Conservation (phyloP, 2,113 vertebrate genomes). For the Gracilinanus agilis region DNA sequence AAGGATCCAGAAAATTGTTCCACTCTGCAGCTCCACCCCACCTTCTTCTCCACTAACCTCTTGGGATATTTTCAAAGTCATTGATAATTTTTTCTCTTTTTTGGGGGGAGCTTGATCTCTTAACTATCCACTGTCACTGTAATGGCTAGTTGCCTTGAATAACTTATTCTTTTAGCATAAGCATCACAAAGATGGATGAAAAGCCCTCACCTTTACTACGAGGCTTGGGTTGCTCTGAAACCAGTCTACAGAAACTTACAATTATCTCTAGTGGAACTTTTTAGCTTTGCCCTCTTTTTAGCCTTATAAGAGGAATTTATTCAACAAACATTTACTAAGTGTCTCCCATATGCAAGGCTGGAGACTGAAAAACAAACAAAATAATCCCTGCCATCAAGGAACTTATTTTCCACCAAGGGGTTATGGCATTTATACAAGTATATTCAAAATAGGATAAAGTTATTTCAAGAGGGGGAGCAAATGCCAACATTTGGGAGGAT, state of each 20-base stretch:
- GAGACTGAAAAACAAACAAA: background rate
- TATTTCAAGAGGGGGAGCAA: background rate
- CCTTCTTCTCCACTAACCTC: background rate
- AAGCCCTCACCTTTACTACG: background rate
- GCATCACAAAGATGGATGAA: background rate
- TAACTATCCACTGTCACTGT: background rate
- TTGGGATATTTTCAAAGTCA: background rate
- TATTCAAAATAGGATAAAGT: background rate
- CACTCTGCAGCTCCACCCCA: background rate
- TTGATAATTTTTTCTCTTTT: background rate
- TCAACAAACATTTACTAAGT: background rate
- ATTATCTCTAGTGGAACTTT: background rate
- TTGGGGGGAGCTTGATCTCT: background rate
- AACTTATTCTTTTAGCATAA: rapidly evolving
- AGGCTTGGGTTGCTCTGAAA: background rate
- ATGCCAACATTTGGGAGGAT: background rate
- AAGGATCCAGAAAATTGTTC: background rate
- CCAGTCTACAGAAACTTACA: rapidly evolving
- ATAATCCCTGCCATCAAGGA: background rate
- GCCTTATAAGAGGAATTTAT: background rate
- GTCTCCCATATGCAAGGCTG: background rate
- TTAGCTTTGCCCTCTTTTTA: background rate
- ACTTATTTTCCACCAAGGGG: background rate
- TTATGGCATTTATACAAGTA: background rate
- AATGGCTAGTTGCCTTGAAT: background rate